phyloP scores from a whole-genome alignment of 2,888 invertebrate genomes.

The Belgica antarctica region DNA sequence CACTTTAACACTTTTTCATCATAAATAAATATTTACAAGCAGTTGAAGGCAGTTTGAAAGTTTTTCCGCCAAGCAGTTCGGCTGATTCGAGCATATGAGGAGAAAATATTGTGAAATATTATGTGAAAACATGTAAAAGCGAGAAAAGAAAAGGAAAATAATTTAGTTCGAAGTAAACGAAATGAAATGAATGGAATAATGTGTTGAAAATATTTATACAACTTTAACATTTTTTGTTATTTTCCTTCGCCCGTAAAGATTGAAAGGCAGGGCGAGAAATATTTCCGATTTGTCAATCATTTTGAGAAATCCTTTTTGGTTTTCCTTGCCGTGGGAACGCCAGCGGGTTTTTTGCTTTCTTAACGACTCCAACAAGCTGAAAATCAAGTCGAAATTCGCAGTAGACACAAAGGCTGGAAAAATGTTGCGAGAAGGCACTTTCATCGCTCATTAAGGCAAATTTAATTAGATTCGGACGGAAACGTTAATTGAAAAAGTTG shows the following conservation, averaged over 20 bases:
- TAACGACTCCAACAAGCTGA: not conserved
- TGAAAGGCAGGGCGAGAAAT: not conserved
- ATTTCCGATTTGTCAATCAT: conserved; percentile 21
- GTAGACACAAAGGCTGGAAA: no score
- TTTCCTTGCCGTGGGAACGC: not conserved
- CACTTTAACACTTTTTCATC: conserved; percentile 27
- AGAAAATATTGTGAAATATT: conserved; percentile 27
- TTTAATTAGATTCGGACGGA: conserved; percentile 15
- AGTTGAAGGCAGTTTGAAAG: conserved; percentile 1
- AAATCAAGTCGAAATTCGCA: not conserved
- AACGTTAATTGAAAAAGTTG: conserved; percentile 24
- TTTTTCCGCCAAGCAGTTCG: not conserved
- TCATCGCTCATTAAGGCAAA: not conserved
- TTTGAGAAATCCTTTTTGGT: not conserved
- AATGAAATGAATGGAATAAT: conserved; percentile 27
- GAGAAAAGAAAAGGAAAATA: not conserved
- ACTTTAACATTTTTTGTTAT: no score
- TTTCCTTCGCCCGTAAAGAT: not conserved
- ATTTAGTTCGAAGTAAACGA: not conserved
- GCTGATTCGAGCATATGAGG: not conserved
- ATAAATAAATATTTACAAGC: conserved; percentile 31
- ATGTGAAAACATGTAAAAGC: conserved; percentile 2
- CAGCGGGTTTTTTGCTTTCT: not conserved
- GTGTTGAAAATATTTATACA: conserved; percentile 20
- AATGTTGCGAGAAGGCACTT: not conserved